Base-by-base conservation (phyloP, 2,113 vertebrate species). In the Pavo muticus region DNA sequence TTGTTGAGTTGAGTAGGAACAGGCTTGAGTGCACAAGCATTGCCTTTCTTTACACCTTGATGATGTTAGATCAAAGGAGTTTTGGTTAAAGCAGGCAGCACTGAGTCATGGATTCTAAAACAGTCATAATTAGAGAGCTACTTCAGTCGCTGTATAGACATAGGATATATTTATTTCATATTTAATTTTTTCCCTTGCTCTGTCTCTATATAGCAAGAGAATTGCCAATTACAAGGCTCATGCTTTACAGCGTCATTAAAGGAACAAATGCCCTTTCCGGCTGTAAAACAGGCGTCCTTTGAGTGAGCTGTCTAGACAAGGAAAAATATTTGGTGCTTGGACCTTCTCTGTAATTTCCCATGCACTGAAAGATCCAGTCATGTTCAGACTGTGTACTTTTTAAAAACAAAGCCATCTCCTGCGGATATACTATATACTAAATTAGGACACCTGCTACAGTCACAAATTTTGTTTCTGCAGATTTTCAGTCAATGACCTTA, bases 301-400 rank as follows among this genome's bases (percentile, higher is more conserved):
- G 94, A 96, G 88, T 91, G 95, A 59, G 89, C 91, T 97, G 97
- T 98, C 97, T 98, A 97, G 95, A 96, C 97, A 57, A 96, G 94
- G 70, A 90, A 95, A 97, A 95, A 97, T 94, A 96, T 97, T 97
- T 97, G 80, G 82, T 94, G 88, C 94, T 96, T 94, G 86, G 70
- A 74, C 74, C 88, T 85, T 93, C 83, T 88, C 83, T 95, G 75
- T 64, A 16, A 88, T 84, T 95, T 65, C 96, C 93, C 83, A 76
- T 65, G 56, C 35, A 47, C 54, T 85, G 59, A 74, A 81, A 84
- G 77, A 68, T 56, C 47, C 60, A 67, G 48, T 85, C 89, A 32
- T 81, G 72, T 93, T 82, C 84, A 69, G 39, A 47, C 30, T 96
- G 44, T 27, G 25, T 86, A 54, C 77, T 57, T 76, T 65, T 64